These are phyloP conservation scores for Gymnocheta viridis DNA, from an alignment of 2,888 invertebrate genomes.

Conservation along the genomic window DNA sequence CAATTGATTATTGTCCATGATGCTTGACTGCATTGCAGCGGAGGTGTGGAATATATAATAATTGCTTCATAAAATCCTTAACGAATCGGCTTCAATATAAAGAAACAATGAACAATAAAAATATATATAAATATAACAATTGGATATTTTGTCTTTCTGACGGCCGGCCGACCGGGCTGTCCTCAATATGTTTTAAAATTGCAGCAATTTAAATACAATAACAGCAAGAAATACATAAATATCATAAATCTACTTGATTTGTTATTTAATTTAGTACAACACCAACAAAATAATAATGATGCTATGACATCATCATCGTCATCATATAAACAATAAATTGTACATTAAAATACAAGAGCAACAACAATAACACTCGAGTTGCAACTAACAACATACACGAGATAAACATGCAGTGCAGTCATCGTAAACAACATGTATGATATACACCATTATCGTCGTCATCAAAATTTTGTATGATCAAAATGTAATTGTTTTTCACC, in stretches of 20 bases:
- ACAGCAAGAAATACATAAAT: conserved; percentile 24
- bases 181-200: conserved; percentile 36
- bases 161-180: too few relatives aligned
- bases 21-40: neutral
- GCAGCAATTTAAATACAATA: conserved; percentile 55
- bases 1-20: conserved; percentile 23
- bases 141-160: conserved; percentile 28
- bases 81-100: conserved; percentile 1
- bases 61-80: conserved; percentile 32
- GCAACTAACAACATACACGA: neutral
- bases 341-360: conserved; percentile 8
- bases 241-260: conserved; percentile 58
- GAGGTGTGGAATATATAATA: conserved; percentile 31
- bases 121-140: conserved; percentile 45
- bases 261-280: conserved; percentile 34
- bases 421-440: neutral
- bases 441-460: conserved; percentile 16
- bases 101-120: conserved; percentile 28
- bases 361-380: neutral
- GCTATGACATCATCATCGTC: conserved; percentile 58
- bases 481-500: conserved; percentile 46
- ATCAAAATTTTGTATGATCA: conserved; percentile 20
- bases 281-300: conserved; percentile 38
- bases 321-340: conserved; percentile 6
- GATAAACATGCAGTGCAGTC: neutral